Evolutionary conservation across 2,113 vertebrate genomes (phyloP).

Genomic region (Gallinago undulata): DNA sequence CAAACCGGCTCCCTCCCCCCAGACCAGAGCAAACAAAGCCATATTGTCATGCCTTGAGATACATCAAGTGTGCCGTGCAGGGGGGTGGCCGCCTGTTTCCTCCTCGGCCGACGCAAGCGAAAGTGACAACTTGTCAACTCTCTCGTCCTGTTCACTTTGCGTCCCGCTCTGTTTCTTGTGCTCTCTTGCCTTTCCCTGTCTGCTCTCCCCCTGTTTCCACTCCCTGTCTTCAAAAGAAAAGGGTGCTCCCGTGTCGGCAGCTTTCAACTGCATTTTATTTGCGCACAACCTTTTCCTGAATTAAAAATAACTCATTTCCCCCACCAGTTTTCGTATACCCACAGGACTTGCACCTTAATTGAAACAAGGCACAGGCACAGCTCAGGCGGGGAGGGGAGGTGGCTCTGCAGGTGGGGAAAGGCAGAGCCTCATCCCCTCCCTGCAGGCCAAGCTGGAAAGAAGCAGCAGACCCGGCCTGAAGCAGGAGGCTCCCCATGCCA

Average conservation of each 20-base stretch:
- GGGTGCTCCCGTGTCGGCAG: accelerated
- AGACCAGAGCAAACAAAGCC: slow-evolving; percentile 53
- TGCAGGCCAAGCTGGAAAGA: background rate
- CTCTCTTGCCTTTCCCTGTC: slow-evolving; percentile 46
- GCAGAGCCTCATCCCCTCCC: background rate
- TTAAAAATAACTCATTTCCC: background rate
- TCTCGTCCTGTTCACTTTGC: slow-evolving; percentile 67
- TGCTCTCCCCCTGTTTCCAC: slow-evolving; percentile 6
- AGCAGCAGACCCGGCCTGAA: background rate
- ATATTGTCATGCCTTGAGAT: slow-evolving; percentile 65
- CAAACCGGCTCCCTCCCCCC: slow-evolving; percentile 46
- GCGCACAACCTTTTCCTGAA: background rate
- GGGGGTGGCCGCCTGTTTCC: background rate
- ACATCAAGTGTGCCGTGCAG: slow-evolving; percentile 20
- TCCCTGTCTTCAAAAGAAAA: slow-evolving; percentile 38
- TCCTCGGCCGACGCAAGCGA: background rate
- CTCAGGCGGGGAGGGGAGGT: background rate
- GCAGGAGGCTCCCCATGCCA: background rate
- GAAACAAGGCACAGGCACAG: background rate
- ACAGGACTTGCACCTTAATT: background rate
- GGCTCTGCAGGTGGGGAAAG: background rate
- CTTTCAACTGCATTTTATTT: background rate
- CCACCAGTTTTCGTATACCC: background rate
- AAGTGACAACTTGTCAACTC: slow-evolving; percentile 69
- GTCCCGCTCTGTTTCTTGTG: slow-evolving; percentile 1